Evolutionary conservation across 64 coral and sea anemone species (phyloP), one percentile per base, ranked within the genome.

Genomic region (Porites australiensis): DNA sequence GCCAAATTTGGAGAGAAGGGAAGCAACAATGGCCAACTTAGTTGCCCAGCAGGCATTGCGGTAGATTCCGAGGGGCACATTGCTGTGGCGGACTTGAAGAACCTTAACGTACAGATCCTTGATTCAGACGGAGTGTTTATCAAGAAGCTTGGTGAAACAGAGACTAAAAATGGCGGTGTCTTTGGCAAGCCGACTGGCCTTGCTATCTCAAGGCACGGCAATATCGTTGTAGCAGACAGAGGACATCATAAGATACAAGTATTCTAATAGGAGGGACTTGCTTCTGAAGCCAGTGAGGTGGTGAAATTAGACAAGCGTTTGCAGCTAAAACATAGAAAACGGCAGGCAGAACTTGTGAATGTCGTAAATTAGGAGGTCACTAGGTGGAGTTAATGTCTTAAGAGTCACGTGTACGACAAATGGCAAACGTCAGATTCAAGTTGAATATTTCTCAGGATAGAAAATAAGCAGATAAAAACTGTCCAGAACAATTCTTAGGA

Each of bases 31-130:
- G 95, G 95, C 0, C 95, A 96, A 88, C 87, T 96, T 27, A 87
- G 47, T 44, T 96, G 95, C 64, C 95, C 95, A 0, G 95, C 95
- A 10, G 95, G 95, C 13, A 75, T 96, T 16, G 91, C 91, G 0
- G 72, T 91, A 2, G 95, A 96, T 74, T 77, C 95, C 12, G 95
- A 96, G 71, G 95, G 91, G 4, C 95, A 94, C 44, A 79, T 96
- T 44, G 95, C 74, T 21, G 95, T 96, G 0, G 95, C 95, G 10
- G 95, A 96, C 79, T 79, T 96, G n/a, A 96, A 96, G 86, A 96
- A 93, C 53, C 67, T 94, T 15, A 90, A 79, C 58, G 88, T 96
- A 13, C 95, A 96, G 67, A 82, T 94, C 50, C 94, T 96, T 80
- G 81, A 90, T 44, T 65, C 48, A 21, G 95, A 94, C 37, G 95